Percentiles rank a stretch among this genome's conserved stretches.
These are phyloP conservation scores for Drosophila grimshawi DNA, from an alignment of 1,140 invertebrate genomes.

Conservation along the genomic window DNA sequence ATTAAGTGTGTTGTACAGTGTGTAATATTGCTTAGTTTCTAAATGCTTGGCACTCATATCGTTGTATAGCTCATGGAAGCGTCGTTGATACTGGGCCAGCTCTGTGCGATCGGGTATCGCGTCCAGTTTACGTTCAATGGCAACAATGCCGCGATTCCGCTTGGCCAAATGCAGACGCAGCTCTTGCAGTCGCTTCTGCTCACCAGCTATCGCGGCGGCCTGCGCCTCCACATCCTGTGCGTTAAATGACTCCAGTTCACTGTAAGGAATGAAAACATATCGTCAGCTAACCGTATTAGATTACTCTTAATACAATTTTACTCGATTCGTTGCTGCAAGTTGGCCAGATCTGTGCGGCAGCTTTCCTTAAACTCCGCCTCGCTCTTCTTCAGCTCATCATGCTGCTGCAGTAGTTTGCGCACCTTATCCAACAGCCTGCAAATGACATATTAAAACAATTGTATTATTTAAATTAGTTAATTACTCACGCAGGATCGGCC, in stretches of 20 bases:
- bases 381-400: conserved; percentile 90
- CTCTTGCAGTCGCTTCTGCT: conserved; percentile 84
- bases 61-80: conserved; percentile 98
- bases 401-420: conserved; percentile 88
- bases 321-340: conserved; percentile 87
- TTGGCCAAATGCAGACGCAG: conserved; percentile 89
- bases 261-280: conserved; percentile 43
- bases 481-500: conserved; percentile 85
- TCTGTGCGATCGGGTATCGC: conserved; percentile 96
- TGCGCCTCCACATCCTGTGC: conserved; percentile 85
- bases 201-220: conserved; percentile 86
- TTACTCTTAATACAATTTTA: conserved; percentile 76
- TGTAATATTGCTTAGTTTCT: conserved; percentile 99
- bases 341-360: conserved; percentile 88
- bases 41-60: conserved; percentile 97
- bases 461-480: neutral
- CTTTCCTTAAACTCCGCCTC: conserved; percentile 91
- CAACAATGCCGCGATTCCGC: conserved; percentile 92
- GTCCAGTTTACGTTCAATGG: conserved; percentile 92
- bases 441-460: neutral
- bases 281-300: neutral
- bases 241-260: conserved; percentile 85
- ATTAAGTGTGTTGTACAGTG: conserved; percentile 97
- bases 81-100: conserved; percentile 96
- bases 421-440: conserved; percentile 87